Conservation (phyloP, 2,113 vertebrate genomes). For the Miniopterus natalensis region DNA sequence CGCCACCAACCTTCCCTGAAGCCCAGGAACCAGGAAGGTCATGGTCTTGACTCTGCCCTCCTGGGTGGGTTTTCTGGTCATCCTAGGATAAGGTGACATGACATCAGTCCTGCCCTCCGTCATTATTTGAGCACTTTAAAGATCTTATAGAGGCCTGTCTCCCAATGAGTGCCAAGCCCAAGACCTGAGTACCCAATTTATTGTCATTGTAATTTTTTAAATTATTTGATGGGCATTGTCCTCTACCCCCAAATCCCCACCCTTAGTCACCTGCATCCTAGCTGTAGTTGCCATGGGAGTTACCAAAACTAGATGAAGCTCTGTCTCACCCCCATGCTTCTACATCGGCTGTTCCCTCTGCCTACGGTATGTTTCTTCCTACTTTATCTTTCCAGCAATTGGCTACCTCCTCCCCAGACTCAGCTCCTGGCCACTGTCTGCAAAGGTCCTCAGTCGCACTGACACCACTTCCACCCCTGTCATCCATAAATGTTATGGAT, state of each 20-base stretch:
- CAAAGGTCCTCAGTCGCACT: background rate
- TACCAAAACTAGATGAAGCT: background rate
- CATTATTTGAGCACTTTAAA: too few relatives aligned
- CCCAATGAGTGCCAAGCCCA: background rate
- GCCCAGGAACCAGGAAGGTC: background rate
- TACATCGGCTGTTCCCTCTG: background rate
- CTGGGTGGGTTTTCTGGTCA: background rate
- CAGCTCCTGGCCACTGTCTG: background rate
- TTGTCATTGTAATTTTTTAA: background rate
- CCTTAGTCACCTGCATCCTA: background rate
- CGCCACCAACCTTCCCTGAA: background rate
- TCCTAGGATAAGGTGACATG: rapidly evolving
- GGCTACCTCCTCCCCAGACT: background rate
- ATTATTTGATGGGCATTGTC: background rate
- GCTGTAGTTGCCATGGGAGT: background rate
- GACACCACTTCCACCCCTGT: rapidly evolving
- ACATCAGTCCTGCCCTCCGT: too few relatives aligned
- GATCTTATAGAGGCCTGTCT: background rate
- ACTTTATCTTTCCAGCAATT: background rate
- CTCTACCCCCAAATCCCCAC: background rate
- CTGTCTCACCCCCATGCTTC: background rate
- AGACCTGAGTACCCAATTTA: background rate
- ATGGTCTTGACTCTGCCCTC: background rate
- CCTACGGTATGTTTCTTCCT: background rate
- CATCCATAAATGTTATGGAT: background rate